Conservation (phyloP, 2,888 invertebrate genomes). For the Tiphia femorata region DNA sequence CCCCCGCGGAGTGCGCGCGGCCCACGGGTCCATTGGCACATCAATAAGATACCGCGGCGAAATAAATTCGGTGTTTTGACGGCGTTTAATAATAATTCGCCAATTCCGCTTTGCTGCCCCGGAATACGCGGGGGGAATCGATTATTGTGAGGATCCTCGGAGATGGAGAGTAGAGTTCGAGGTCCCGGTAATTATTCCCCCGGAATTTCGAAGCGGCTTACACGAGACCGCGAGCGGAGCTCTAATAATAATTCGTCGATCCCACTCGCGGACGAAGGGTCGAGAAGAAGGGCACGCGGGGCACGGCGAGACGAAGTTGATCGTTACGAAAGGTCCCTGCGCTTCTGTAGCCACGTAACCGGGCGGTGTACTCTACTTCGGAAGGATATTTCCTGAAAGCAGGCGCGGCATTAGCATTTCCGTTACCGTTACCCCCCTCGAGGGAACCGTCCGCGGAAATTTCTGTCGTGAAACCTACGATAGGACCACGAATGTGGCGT, state of each 20-base stretch:
- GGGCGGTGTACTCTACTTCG: conserved; percentile 34
- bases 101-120: conserved; percentile 49
- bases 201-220: neutral
- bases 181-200: no score
- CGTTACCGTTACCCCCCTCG: conserved; percentile 55
- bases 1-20: conserved; percentile 46
- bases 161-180: no score
- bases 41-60: conserved; percentile 60
- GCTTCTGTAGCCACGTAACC: conserved; percentile 40
- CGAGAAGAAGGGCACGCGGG: neutral
- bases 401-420: conserved; percentile 54
- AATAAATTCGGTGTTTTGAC: conserved; percentile 63
- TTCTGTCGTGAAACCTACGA: no score
- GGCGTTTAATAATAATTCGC: conserved; percentile 63
- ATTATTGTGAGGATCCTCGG: no score
- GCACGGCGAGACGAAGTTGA: conserved; percentile 15
- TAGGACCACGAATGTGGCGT: no score
- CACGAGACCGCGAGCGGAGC: neutral
- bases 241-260: neutral
- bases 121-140: no score
- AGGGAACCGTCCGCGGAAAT: no score
- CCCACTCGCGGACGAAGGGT: neutral
- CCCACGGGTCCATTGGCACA: conserved; percentile 55
- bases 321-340: conserved; percentile 42
- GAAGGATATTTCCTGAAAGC: conserved; percentile 39